Evolutionary conservation across 2,113 vertebrate species (phyloP).

Genomic region (Gadus chalcogrammus): DNA sequence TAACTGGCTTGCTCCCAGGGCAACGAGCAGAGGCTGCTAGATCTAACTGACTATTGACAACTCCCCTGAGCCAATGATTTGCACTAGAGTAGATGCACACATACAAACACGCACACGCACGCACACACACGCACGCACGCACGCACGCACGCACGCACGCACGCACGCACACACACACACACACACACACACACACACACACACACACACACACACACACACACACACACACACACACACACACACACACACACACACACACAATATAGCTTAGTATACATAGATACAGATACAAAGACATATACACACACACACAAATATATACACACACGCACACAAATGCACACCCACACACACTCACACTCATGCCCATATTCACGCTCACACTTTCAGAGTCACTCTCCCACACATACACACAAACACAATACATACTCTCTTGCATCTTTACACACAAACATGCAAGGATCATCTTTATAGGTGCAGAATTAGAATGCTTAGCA

Average conservation of each 20-base stretch:
- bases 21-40: background rate
- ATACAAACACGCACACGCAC: background rate
- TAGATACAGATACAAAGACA: background rate
- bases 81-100: slow-evolving; percentile 10
- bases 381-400: background rate
- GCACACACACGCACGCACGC: background rate
- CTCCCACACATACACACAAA: background rate
- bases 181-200: too few relatives aligned
- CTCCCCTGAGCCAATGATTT: background rate
- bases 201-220: background rate
- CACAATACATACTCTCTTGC: background rate
- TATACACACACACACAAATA: background rate
- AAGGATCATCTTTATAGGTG: too few relatives aligned
- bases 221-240: background rate
- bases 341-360: background rate
- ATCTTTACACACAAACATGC: too few relatives aligned
- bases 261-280: too few relatives aligned
- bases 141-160: background rate
- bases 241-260: too few relatives aligned
- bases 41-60: background rate
- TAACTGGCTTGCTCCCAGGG: background rate
- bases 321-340: slow-evolving; percentile 2
- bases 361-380: background rate
- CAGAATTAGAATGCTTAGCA: too few relatives aligned
- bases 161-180: background rate